phyloP scores from a whole-genome alignment of 2,888 invertebrate genomes.

The Odontocolon sp. region DNA sequence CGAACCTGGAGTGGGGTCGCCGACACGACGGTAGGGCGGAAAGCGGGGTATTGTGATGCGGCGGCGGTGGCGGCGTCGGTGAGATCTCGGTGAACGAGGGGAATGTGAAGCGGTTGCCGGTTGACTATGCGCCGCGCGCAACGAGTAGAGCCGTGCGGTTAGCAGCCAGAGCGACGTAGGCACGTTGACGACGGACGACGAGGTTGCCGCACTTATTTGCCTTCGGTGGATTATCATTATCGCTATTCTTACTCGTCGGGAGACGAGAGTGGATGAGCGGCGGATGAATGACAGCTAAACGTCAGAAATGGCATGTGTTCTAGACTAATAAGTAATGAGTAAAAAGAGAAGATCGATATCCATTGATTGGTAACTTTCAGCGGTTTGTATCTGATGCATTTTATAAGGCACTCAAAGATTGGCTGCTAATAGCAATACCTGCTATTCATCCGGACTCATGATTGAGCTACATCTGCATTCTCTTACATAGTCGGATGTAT shows the following conservation, averaged over 20 bases:
- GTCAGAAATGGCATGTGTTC: constrained; percentile 16
- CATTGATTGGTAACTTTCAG: too few relatives aligned
- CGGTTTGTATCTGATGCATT: too few relatives aligned
- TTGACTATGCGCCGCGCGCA: constrained; percentile 41
- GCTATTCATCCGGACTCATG: too few relatives aligned
- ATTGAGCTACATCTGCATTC: too few relatives aligned
- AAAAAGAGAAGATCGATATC: too few relatives aligned
- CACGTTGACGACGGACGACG: constrained; percentile 55
- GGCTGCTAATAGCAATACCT: too few relatives aligned
- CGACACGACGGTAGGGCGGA: constrained; percentile 32
- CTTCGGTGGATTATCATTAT: constrained; percentile 77
- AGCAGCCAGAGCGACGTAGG: constrained; percentile 26
- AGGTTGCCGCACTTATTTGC: constrained; percentile 77
- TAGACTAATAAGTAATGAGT: constrained; percentile 20
- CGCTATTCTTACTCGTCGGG: constrained; percentile 71
- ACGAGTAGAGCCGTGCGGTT: constrained; percentile 49
- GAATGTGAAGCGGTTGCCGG: constrained; percentile 45
- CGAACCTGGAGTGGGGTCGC: not conserved
- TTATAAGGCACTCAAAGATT: too few relatives aligned
- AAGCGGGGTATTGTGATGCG: constrained; percentile 22
- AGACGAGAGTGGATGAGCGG: constrained; percentile 22
- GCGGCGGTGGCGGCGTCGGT: constrained; percentile 23
- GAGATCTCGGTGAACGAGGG: constrained; percentile 25
- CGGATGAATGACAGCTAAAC: constrained; percentile 33
- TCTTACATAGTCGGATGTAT: too few relatives aligned